Conservation (phyloP, 2,888 invertebrate species). For the Oxycera nigricornis region DNA sequence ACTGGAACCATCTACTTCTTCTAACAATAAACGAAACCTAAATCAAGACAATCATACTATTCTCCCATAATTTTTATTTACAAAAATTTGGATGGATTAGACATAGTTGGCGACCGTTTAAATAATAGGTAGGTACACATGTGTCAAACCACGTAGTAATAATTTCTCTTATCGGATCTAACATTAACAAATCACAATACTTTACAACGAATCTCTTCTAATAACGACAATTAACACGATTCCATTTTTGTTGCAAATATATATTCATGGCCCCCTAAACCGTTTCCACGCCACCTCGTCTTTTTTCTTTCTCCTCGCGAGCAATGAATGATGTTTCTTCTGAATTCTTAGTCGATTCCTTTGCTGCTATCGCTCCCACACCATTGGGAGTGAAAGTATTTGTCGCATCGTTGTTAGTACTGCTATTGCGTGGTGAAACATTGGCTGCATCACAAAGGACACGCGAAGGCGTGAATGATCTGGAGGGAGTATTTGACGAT, state of each 20-base stretch:
- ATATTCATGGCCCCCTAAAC: conserved; percentile 59
- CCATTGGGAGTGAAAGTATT: conserved; percentile 48
- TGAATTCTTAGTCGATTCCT: conserved; percentile 62
- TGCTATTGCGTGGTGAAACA: conserved; percentile 42
- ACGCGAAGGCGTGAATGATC: conserved; percentile 62
- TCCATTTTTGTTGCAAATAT: not conserved
- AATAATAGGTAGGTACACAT: no score
- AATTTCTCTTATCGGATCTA: conserved; percentile 8
- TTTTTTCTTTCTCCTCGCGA: conserved; percentile 63
- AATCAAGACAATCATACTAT: no score
- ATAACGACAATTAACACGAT: not conserved
- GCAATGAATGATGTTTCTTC: conserved; percentile 84
- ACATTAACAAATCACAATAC: conserved; percentile 31
- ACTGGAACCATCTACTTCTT: no score
- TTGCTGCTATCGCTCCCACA: conserved; percentile 50
- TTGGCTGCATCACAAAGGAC: conserved; percentile 54
- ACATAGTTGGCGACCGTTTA: not conserved
- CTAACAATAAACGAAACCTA: no score
- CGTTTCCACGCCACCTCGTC: conserved; percentile 64
- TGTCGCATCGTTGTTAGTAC: not conserved
- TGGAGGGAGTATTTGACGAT: conserved; percentile 58
- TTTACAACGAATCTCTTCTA: not conserved
- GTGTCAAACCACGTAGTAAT: conserved; percentile 27
- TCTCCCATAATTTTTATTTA: conserved; percentile 4
- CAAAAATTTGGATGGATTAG: conserved; percentile 15